Evolutionary conservation across 2,113 vertebrate genomes (phyloP).

Genomic region (Megaleporinus macrocephalus): DNA sequence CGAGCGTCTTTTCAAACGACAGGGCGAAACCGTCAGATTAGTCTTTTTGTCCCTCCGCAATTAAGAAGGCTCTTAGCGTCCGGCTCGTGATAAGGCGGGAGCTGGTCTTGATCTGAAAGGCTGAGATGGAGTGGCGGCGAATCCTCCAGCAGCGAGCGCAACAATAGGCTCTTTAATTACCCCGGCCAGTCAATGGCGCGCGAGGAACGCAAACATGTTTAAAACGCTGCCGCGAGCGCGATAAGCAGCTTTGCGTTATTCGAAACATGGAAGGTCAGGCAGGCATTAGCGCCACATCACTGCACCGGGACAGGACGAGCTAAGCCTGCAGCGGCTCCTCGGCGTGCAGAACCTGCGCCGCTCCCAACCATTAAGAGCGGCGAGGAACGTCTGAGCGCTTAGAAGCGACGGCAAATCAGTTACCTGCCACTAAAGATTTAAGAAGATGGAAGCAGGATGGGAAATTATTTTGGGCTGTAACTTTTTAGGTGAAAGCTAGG

Average conservation of each 20-base stretch:
- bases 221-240: not conserved
- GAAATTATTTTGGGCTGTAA: too few relatives aligned
- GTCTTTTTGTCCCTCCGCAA: not conserved
- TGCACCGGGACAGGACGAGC: not conserved
- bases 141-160: not conserved
- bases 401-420: too few relatives aligned
- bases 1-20: not conserved
- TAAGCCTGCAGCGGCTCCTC: not conserved
- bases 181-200: not conserved
- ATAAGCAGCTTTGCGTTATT: not conserved
- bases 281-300: not conserved
- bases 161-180: not conserved
- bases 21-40: not conserved
- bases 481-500: too few relatives aligned
- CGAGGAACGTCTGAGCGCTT: not conserved
- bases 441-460: too few relatives aligned
- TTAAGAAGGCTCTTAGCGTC: not conserved
- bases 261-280: not conserved
- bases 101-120: not conserved
- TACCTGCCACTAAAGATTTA: too few relatives aligned
- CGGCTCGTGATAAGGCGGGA: not conserved
- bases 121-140: not conserved
- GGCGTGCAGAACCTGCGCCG: not conserved
- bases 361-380: not conserved
- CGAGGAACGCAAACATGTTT: not conserved